A percentile compares a stretch with the other conserved stretches of the same genome.
Conservation (phyloP, 2,113 vertebrate genomes). For the Callospermophilus lateralis region DNA sequence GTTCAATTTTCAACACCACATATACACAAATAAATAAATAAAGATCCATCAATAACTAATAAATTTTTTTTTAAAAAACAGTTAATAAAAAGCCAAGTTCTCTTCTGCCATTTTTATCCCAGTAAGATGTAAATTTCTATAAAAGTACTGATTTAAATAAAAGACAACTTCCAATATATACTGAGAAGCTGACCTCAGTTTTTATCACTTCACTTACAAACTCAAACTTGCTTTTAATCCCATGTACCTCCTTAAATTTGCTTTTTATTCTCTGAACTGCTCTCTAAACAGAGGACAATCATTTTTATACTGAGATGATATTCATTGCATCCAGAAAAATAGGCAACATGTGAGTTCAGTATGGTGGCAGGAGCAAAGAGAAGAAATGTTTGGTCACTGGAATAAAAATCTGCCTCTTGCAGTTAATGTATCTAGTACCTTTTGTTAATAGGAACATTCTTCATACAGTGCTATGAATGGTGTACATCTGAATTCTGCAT, state of each 20-base stretch:
- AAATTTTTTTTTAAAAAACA: neutral
- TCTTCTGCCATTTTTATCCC: neutral
- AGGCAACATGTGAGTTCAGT: neutral
- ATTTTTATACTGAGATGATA: constrained; percentile 59
- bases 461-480: constrained; percentile 81
- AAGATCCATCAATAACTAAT: too few relatives aligned
- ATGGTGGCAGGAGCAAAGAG: neutral
- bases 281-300: constrained; percentile 41
- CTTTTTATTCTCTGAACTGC: neutral
- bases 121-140: neutral
- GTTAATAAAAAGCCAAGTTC: neutral
- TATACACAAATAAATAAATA: neutral
- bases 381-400: constrained; percentile 13
- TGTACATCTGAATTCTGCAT: constrained; percentile 85
- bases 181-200: neutral
- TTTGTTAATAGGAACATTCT: constrained; percentile 85
- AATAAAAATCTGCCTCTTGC: constrained; percentile 76
- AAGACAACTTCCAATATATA: neutral
- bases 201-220: neutral
- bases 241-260: constrained; percentile 36
- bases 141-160: neutral
- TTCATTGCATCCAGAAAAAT: constrained; percentile 59
- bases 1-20: too few relatives aligned
- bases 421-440: constrained; percentile 82
- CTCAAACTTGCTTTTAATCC: constrained; percentile 26